These are phyloP conservation scores for Trissolcus japonicus DNA, from an alignment of 2,888 invertebrate species.

Conservation along the genomic window DNA sequence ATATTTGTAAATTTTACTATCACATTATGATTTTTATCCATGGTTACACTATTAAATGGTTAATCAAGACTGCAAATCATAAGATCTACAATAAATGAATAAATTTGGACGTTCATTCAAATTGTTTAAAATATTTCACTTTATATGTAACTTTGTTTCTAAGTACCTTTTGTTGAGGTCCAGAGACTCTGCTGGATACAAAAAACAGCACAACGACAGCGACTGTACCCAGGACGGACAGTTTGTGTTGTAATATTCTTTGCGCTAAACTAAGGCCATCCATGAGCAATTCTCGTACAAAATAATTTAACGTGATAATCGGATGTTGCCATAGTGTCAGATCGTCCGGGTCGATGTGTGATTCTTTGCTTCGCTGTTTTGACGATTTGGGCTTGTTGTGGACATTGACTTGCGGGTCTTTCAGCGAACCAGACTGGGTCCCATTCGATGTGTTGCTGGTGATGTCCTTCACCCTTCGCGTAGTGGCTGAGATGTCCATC, in stretches of 20 bases:
- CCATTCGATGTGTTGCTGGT: conserved; percentile 60
- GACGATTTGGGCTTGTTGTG: conserved; percentile 42
- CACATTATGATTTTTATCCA: too few species aligned
- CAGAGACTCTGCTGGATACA: conserved; percentile 68
- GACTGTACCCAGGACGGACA: conserved; percentile 69
- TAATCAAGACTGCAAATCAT: too few species aligned
- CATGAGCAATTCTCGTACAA: conserved; percentile 72
- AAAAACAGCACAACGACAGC: conserved; percentile 68
- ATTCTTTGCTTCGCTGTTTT: conserved; percentile 50
- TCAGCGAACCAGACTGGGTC: conserved; percentile 56
- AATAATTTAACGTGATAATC: conserved; percentile 72
- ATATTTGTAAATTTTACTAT: too few species aligned
- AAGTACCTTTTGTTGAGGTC: conserved; percentile 72
- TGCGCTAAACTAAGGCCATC: conserved; percentile 69
- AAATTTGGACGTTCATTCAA: too few species aligned
- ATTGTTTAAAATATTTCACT: too few species aligned
- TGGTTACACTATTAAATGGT: too few species aligned
- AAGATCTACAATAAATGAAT: too few species aligned
- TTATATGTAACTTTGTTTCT: neutral
- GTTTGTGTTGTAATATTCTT: conserved; percentile 69
- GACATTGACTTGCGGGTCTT: conserved; percentile 44
- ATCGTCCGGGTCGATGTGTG: conserved; percentile 68
- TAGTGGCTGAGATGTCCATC: conserved; percentile 69
- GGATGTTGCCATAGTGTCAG: conserved; percentile 74
- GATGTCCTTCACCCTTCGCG: conserved; percentile 68